Percentiles rank a stretch among this genome's conserved stretches.
phyloP scores from a whole-genome alignment of 1,140 invertebrate species.

The Rhyacophila brunnea region DNA sequence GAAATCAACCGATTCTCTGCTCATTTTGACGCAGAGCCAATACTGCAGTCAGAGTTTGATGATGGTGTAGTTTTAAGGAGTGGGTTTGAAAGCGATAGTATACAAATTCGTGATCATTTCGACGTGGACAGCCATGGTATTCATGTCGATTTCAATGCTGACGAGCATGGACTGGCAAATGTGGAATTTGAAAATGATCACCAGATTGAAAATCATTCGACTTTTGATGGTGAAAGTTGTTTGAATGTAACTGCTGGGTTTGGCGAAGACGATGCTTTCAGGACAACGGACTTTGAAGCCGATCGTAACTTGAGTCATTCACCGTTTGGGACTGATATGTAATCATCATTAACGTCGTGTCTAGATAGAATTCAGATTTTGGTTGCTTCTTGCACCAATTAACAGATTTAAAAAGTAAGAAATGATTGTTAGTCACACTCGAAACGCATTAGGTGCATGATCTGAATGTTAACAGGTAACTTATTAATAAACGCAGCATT shows the following conservation, averaged over 20 bases:
- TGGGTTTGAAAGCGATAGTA: constrained; percentile 17
- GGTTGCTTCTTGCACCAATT: no score
- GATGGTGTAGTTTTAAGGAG: constrained; percentile 12
- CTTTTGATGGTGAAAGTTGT: constrained; percentile 23
- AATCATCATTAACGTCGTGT: no score
- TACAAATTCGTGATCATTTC: constrained; percentile 11
- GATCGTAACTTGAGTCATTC: constrained; percentile 24
- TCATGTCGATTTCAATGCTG: constrained; percentile 14
- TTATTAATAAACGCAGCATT: no score
- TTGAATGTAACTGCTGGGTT: constrained; percentile 19
- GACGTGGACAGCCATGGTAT: constrained; percentile 10
- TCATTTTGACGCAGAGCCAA: constrained; percentile 18
- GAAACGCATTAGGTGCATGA: no score
- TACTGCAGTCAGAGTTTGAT: constrained; percentile 8
- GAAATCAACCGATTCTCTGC: constrained; percentile 29
- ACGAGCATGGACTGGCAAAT: constrained; percentile 14
- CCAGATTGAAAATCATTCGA: constrained; percentile 11
- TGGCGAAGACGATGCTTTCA: constrained; percentile 25
- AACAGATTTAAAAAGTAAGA: no score
- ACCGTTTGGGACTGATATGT: constrained; percentile 30
- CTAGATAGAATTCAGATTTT: no score
- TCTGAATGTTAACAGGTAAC: no score
- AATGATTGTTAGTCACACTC: no score
- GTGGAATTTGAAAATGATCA: constrained; percentile 29
- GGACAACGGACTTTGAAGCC: constrained; percentile 26